Evolutionary conservation across 2,113 vertebrate genomes (phyloP).

Genomic region (Podiceps cristatus): DNA sequence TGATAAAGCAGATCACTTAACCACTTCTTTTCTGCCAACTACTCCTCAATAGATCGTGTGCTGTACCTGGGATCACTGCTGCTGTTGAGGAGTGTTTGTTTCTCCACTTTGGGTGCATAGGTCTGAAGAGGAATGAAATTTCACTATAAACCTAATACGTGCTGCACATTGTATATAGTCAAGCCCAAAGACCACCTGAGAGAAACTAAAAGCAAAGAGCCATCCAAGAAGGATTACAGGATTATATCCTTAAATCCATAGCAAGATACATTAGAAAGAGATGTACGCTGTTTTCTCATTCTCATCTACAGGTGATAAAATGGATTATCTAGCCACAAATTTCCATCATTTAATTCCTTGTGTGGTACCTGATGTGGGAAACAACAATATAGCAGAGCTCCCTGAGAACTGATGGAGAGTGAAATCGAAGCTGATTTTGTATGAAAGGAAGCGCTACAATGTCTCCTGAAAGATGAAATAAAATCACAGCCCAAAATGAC

Average conservation of each 20-base stretch:
- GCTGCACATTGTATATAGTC: background rate
- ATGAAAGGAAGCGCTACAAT: background rate
- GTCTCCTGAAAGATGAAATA: background rate
- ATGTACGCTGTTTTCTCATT: constrained; percentile 19
- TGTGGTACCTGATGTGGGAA: background rate
- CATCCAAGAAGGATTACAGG: constrained; percentile 13
- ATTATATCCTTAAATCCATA: constrained; percentile 32
- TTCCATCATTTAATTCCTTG: background rate
- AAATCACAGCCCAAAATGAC: background rate
- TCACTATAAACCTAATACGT: background rate
- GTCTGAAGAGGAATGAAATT: constrained; percentile 14
- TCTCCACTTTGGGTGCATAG: background rate
- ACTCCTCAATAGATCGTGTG: background rate
- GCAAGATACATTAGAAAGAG: background rate
- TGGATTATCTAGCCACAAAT: constrained; percentile 6
- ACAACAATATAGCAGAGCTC: background rate
- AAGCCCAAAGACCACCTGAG: background rate
- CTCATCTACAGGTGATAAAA: background rate
- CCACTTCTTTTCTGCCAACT: background rate
- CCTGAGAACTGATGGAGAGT: background rate
- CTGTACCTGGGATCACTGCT: background rate
- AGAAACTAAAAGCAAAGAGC: constrained; percentile 10
- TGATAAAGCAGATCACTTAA: background rate
- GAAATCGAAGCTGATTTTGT: background rate
- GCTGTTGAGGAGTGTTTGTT: background rate